Conservation (phyloP, 2,797 vertebrate genomes). For the Bradypodion pumilum region DNA sequence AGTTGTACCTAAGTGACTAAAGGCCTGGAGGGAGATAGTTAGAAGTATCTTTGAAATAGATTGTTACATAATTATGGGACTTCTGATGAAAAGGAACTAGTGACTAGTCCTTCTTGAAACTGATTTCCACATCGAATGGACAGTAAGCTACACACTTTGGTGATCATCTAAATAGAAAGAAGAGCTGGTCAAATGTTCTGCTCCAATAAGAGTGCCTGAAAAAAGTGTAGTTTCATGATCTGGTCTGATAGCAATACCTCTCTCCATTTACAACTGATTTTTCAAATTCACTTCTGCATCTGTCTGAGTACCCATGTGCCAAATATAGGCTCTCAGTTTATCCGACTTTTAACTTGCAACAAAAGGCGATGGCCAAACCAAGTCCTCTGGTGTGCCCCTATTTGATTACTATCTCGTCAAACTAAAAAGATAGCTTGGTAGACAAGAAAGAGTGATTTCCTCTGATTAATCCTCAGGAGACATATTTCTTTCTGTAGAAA, state of each 20-base stretch:
- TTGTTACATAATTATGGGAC: background rate
- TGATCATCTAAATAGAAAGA: background rate
- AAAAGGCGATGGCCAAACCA: background rate
- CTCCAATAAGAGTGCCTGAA: background rate
- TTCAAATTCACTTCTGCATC: background rate
- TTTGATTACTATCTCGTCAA: rapidly evolving
- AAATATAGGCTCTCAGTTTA: background rate
- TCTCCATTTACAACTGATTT: background rate
- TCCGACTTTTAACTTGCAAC: background rate
- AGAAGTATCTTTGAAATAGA: background rate
- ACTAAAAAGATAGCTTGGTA: background rate
- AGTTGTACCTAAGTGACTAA: background rate
- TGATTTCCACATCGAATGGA: background rate
- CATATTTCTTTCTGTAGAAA: background rate
- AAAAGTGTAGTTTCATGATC: background rate
- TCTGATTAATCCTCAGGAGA: conserved; percentile 11
- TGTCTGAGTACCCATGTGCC: background rate
- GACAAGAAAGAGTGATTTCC: background rate
- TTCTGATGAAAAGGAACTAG: background rate
- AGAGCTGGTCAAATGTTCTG: background rate
- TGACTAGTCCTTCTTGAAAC: background rate
- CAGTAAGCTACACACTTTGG: background rate
- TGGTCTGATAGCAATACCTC: background rate
- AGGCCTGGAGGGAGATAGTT: background rate
- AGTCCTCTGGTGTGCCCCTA: rapidly evolving